Evolutionary conservation across 1,140 invertebrate genomes (phyloP).

Genomic region (Xylocopa sonorina): DNA sequence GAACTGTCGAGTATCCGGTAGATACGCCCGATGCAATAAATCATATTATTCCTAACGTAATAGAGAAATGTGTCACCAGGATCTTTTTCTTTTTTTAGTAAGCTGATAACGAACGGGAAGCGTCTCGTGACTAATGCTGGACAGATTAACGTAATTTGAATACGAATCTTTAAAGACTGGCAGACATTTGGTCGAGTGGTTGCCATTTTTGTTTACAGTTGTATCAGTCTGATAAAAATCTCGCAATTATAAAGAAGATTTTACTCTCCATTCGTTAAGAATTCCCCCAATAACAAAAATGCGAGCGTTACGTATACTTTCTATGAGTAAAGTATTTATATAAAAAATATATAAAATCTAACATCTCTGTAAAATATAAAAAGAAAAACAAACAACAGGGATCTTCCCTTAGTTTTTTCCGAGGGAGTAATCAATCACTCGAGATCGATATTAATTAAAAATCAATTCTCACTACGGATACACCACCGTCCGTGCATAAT

Average conservation of each 20-base stretch:
- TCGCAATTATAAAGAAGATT: too few species aligned
- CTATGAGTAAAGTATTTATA: too few species aligned
- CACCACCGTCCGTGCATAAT: background rate
- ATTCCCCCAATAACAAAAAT: too few species aligned
- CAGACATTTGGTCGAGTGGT: too few species aligned
- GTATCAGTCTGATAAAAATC: too few species aligned
- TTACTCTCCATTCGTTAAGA: too few species aligned
- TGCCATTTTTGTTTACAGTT: too few species aligned
- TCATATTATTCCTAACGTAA: constrained; percentile 13
- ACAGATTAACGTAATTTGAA: too few species aligned
- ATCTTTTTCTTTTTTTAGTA: background rate
- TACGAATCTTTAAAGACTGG: too few species aligned
- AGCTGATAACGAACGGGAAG: background rate
- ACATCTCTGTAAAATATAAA: background rate
- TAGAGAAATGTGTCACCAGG: background rate
- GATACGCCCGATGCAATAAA: background rate
- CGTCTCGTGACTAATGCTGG: background rate
- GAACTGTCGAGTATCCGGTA: background rate
- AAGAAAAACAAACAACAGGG: background rate
- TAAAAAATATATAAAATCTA: background rate
- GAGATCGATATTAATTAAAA: constrained; percentile 8
- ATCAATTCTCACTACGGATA: background rate
- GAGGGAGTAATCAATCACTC: background rate
- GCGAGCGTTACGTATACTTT: too few species aligned
- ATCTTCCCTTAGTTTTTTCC: background rate